phyloP scores from a whole-genome alignment of 1,140 invertebrate genomes.

The Lasioglossum albipes region DNA sequence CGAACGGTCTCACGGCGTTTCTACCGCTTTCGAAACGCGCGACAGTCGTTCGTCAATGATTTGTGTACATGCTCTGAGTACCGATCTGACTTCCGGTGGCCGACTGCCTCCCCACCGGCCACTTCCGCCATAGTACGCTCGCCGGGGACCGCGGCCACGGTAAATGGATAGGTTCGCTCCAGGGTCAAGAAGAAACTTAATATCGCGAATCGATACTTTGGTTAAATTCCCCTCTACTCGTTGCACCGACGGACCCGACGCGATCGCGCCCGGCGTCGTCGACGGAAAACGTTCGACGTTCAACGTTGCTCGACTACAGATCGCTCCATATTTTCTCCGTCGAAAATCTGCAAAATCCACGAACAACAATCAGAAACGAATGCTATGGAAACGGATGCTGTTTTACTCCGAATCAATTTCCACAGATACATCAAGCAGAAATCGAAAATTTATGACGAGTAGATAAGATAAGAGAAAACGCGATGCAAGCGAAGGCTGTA shows the following conservation, averaged over 20 bases:
- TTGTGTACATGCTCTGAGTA: constrained; percentile 68
- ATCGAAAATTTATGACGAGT: too few relatives aligned
- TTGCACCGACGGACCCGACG: too few relatives aligned
- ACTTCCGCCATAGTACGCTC: constrained; percentile 62
- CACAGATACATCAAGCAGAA: too few relatives aligned
- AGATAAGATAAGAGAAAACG: too few relatives aligned
- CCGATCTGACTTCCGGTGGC: constrained; percentile 75
- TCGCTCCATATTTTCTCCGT: too few relatives aligned
- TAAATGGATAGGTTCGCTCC: constrained; percentile 32
- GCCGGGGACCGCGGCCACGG: constrained; percentile 45
- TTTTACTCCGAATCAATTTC: too few relatives aligned
- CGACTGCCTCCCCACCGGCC: constrained; percentile 59
- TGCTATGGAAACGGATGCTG: too few relatives aligned
- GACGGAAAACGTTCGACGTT: constrained; percentile 1
- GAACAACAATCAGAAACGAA: too few relatives aligned
- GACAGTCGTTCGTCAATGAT: constrained; percentile 55
- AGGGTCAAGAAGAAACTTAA: constrained; percentile 56
- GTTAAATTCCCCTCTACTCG: constrained; percentile 5
- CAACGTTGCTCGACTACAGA: too few relatives aligned
- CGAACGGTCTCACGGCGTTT: constrained; percentile 23
- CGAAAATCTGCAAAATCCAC: too few relatives aligned
- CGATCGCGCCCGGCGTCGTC: background rate
- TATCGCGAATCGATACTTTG: constrained; percentile 47
- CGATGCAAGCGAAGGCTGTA: too few relatives aligned
- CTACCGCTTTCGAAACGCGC: constrained; percentile 57